These are phyloP conservation scores for Acipenser oxyrinchus DNA, from an alignment of 2,797 vertebrate species.

Conservation along the genomic window DNA sequence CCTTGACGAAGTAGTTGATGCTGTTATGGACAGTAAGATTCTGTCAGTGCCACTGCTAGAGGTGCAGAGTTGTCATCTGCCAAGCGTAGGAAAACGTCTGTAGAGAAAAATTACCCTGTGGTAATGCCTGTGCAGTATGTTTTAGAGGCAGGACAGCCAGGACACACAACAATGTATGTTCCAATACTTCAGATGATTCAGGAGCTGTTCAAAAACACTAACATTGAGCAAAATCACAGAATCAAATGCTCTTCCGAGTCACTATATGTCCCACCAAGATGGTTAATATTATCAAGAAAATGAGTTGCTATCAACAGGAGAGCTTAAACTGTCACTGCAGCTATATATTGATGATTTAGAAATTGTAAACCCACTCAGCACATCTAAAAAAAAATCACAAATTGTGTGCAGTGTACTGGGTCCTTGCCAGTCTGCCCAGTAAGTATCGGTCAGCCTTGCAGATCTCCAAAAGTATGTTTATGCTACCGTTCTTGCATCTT, in stretches of 20 bases:
- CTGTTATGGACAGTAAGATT: constrained; percentile 19
- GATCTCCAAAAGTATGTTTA: constrained; percentile 22
- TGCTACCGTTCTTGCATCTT: constrained; percentile 13
- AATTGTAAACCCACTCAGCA: constrained; percentile 13
- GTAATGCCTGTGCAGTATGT: constrained; percentile 16
- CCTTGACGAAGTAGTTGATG: constrained; percentile 14
- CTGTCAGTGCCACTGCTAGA: constrained; percentile 16
- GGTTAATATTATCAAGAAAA: constrained; percentile 19
- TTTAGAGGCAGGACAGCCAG: constrained; percentile 6
- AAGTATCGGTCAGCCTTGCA: constrained; percentile 22
- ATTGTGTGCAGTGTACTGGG: constrained; percentile 19
- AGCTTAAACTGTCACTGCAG: constrained; percentile 11
- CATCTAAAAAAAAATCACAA: constrained; percentile 21
- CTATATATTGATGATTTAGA: not conserved
- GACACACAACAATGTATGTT: constrained; percentile 10
- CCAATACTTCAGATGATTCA: constrained; percentile 23
- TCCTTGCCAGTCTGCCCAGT: constrained; percentile 21
- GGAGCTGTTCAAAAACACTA: constrained; percentile 20
- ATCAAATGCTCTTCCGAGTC: constrained; percentile 14
- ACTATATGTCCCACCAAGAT: constrained; percentile 21
- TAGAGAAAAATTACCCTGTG: constrained; percentile 19
- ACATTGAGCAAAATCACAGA: constrained; percentile 16
- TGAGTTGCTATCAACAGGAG: constrained; percentile 17
- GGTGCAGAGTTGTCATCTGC: constrained; percentile 11
- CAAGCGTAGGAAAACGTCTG: constrained; percentile 15